Evolutionary conservation across 2,113 vertebrate genomes (phyloP), one percentile per base, ranked within the genome.

Genomic region (Gulo gulo): DNA sequence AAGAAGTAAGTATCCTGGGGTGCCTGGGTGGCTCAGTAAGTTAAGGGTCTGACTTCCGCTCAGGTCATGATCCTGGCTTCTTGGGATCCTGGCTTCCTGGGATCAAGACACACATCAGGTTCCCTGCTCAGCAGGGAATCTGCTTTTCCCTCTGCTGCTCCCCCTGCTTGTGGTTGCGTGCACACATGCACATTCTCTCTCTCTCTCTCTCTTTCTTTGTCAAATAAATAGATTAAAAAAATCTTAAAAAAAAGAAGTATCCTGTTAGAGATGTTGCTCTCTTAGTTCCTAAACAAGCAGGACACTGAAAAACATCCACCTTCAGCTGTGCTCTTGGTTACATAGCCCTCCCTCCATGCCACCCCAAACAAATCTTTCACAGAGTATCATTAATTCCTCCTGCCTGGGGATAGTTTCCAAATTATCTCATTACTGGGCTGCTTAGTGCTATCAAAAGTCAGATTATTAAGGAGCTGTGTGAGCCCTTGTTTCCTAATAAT

Each of bases 401-500:
- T 93, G 69, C 74, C 61, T 92, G 55, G n/a, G 23, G 13, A 23
- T 86, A 36, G 63, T 83, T 24, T 9, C 45, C 76, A 91, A 95
- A 91, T 97, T 92, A 94, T 79, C 71, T 97, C 69, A 85, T 95
- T 97, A 96, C 94, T 92, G 45, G 34, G 7, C 4, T 94, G 63
- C 59, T 96, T 96, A 89, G 12, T 90, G 36, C 50, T 88, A 91
- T 97, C 42, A 96, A 95, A 91, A 93, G 85, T 94, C 90, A 45
- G 59, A 78, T 96, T 96, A 65, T 97, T 97, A 97, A 91, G 82
- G 50, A 97, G n/a, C 55, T 96, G 18, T 69, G 29, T 94, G 80
- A 92, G 29, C n/a, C 16, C 89, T 88, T 93, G 59, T 97, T 94
- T 97, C 71, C 76, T 88, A 14, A 96, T 91, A 96, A 95, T 61